Conservation (phyloP, 2,888 invertebrate species). For the Panopea generosa region DNA sequence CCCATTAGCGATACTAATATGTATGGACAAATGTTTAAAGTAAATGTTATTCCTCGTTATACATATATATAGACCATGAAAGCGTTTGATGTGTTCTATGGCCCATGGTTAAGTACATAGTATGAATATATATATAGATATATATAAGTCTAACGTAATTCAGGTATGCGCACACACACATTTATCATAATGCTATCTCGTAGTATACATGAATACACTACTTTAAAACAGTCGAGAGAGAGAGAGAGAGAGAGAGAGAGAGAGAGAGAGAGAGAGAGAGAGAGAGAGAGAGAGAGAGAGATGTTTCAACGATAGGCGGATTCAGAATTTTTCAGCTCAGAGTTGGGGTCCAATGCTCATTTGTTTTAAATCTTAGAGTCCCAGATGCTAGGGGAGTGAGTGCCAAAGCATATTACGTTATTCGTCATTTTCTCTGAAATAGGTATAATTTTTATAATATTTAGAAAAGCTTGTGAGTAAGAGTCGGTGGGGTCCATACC, state of each 20-base stretch:
- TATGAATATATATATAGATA: conserved; percentile 14
- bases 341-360: not conserved
- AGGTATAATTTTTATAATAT: too few species aligned
- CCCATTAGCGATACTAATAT: conserved; percentile 15
- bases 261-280: conserved; percentile 36
- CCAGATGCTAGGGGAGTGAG: not conserved
- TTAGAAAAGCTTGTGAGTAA: too few species aligned
- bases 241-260: conserved; percentile 29
- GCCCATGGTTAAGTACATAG: conserved; percentile 2
- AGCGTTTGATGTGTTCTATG: conserved; percentile 10
- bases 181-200: too few species aligned
- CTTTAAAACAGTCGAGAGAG: too few species aligned
- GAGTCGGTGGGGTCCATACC: too few species aligned
- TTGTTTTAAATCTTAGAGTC: conserved; percentile 1
- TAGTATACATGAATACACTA: too few species aligned
- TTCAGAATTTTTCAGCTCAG: not conserved
- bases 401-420: too few species aligned
- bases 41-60: conserved; percentile 11
- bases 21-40: conserved; percentile 21
- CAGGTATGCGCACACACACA: conserved; percentile 28
- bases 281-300: conserved; percentile 13
- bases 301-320: conserved; percentile 3
- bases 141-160: conserved; percentile 46
- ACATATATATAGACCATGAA: conserved; percentile 6
- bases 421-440: too few species aligned